These are phyloP conservation scores for Lucilia cuprina DNA, from an alignment of 1,140 invertebrate species.

Conservation along the genomic window DNA sequence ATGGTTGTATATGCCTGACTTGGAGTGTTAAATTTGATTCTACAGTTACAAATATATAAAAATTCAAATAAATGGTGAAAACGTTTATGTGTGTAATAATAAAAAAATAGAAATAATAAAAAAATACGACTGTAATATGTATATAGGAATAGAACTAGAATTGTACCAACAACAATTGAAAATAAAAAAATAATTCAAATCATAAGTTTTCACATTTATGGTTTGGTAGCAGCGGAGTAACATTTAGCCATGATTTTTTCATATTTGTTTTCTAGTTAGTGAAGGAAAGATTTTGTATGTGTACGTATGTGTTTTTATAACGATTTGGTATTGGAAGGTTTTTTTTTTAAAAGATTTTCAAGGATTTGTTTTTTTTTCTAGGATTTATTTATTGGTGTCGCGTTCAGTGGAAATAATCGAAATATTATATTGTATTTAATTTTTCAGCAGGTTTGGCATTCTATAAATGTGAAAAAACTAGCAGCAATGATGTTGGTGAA, in stretches of 20 bases:
- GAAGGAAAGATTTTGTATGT: not conserved
- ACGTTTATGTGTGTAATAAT: conserved; percentile 2
- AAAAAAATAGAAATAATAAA: not conserved
- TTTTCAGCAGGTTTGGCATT: not conserved
- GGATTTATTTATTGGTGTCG: conserved; percentile 3
- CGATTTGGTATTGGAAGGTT: not conserved
- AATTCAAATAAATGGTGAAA: conserved; percentile 7
- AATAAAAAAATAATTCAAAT: not conserved
- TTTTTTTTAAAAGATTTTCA: not conserved
- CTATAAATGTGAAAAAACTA: no score
- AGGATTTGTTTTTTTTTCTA: not conserved
- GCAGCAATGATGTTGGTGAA: no score
- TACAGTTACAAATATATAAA: not conserved
- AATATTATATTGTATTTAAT: not conserved
- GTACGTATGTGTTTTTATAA: not conserved
- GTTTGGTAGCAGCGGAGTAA: not conserved
- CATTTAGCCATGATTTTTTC: not conserved
- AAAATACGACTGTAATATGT: not conserved
- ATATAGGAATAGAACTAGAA: not conserved
- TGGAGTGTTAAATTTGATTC: conserved; percentile 8
- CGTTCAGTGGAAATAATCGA: conserved; percentile 5
- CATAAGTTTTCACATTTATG: conserved; percentile 30
- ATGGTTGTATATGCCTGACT: not conserved
- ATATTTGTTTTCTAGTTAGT: not conserved
- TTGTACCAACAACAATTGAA: not conserved